Base-by-base conservation (phyloP, 2,113 vertebrate genomes). In the Tricholaema leucomelas region DNA sequence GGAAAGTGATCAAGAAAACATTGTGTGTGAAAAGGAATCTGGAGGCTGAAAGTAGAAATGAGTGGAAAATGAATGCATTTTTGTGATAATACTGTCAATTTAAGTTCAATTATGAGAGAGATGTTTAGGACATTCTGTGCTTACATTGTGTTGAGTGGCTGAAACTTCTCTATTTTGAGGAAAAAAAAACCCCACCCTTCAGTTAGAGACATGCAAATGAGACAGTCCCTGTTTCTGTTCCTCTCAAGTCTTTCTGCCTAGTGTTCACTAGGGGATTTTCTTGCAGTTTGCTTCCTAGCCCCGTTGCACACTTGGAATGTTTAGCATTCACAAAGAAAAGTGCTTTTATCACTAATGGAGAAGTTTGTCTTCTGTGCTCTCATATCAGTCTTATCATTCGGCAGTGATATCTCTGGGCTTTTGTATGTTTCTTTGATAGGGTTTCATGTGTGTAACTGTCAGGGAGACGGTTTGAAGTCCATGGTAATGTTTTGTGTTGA, bases 131-230 rank as follows among this genome's bases (percentile, higher is more conserved):
- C 5, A 16, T 23, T 72, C 30, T 44, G 28, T 55, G 42, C 59
- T 85, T 58, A 15, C 50, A 21, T 12, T 76, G 31, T 16, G 28
- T 65, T 42, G 21, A 52, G 10, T 31, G 14, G 48, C 33, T 74
- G 36, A 69, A 81, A 58, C 2, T 5, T 25, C 30, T 74, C 61
- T 81, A 12, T 59, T 73, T 93, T 86, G 80, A 75, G 81, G 63
- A 65, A 44, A 65, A 44, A 88, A 30, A 75, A 69, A 90, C 91
- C 21, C 30, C 63, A 91, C 40, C 48, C 55, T 86, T 95, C 86
- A 55, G 90, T 92, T 88, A 84, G 83, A 15, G 13, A 19, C 66
- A 91, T 92, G 92, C 74, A 96, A 87, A 94, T 88, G 31, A 88
- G 48, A 14, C 2, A 2, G 13, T 12, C 7, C 71, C 38, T 48